Evolutionary conservation across 2,113 vertebrate species (phyloP), one percentile per base, ranked within the genome.

Genomic region (Mystacornis crossleyi): DNA sequence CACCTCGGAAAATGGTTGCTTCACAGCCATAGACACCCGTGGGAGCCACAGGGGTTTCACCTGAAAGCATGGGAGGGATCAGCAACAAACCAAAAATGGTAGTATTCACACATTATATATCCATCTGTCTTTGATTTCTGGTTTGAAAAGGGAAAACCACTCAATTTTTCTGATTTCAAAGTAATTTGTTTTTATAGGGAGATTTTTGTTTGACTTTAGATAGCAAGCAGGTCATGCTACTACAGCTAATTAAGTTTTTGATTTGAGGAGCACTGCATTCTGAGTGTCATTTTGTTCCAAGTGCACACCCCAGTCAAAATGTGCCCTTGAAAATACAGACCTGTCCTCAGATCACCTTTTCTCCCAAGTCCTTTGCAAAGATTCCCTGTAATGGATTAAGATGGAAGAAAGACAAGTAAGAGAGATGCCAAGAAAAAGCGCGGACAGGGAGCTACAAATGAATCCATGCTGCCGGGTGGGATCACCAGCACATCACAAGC

Each of bases 391-490:
- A 36, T 4, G 2, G 14, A 23, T 53, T 36, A 64, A 61, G 36
- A n/a, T 6, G 10, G 36, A 85, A 17, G 70, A 57, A 80, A 88
- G 74, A 48, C 14, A 71, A 67, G 12, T 10, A 34, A 81, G 47
- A 79, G 42, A n/a, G 9, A n/a, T 31, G 26, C 40, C n/a, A 86
- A 89, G 45, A 72, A 61, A 19, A 5, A 34, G 8, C 6, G 0
- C 10, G 23, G 36, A 29, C 11, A 38, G 14, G 79, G 54, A 85
- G 36, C n/a, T 64, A 19, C 0, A 0, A 64, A 45, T 9, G 11
- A 55, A 48, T 6, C 31, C 1, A 0, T 11, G 25, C 25, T 72
- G 20, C 66, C 18, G 2, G 24, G 3, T 67, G n/a, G 45, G 31
- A 64, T 74, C 48, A n/a, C 12, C 2, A 4, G 34, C 47, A 42